Conservation (phyloP, 2,113 vertebrate genomes). For the Hassar affinis region DNA sequence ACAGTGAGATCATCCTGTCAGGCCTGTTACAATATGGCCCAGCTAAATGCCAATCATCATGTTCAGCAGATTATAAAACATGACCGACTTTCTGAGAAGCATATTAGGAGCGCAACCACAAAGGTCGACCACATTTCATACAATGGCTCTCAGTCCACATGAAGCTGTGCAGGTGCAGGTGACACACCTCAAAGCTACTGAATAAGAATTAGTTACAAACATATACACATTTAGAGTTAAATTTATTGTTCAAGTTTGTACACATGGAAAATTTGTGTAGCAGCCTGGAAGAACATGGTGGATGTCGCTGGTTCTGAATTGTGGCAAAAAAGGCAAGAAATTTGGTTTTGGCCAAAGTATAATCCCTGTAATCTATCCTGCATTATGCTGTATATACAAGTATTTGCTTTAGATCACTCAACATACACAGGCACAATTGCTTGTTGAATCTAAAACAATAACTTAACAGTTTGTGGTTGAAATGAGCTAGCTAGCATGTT, state of each 20-base stretch:
- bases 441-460: not conserved
- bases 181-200: not conserved
- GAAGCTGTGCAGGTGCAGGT: not conserved
- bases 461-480: not conserved
- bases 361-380: not conserved
- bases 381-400: not conserved
- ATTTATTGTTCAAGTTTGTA: not conserved
- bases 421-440: not conserved
- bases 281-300: not conserved
- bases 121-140: not conserved
- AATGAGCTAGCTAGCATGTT: not conserved
- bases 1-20: constrained; percentile 40
- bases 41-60: constrained; percentile 22
- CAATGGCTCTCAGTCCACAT: not conserved
- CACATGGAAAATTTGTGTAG: not conserved
- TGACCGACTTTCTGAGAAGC: not conserved
- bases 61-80: constrained; percentile 36
- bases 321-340: not conserved
- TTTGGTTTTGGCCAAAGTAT: not conserved
- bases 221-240: not conserved
- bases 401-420: not conserved
- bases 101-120: not conserved
- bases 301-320: not conserved
- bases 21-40: constrained; percentile 32
- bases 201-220: not conserved